Evolutionary conservation across 2,113 vertebrate species (phyloP).

Genomic region (Rhodinocichla rosea): DNA sequence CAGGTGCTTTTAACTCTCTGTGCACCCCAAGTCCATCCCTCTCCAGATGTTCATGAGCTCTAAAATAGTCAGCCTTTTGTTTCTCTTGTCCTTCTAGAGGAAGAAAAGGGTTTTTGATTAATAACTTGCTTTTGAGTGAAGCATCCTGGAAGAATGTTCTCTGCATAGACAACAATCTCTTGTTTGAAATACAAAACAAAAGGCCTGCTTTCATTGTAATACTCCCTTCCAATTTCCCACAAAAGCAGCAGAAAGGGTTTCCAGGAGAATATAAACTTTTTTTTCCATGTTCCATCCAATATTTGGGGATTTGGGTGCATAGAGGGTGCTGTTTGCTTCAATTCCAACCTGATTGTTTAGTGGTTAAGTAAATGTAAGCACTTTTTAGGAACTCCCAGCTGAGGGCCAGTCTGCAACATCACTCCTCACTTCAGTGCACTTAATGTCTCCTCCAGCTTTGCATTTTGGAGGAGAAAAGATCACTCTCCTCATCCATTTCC

Average conservation of each 20-base stretch:
- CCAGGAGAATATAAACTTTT: neutral
- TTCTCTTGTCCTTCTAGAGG: neutral
- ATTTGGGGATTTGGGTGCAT: neutral
- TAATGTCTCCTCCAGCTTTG: neutral
- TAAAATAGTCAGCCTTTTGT: neutral
- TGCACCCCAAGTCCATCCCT: neutral
- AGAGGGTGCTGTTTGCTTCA: neutral
- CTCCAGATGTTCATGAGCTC: neutral
- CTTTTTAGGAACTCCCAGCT: neutral
- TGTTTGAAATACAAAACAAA: neutral
- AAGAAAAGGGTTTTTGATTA: neutral
- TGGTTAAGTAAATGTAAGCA: neutral
- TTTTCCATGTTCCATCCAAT: neutral
- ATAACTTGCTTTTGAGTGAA: neutral
- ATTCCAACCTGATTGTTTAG: neutral
- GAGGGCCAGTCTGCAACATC: neutral
- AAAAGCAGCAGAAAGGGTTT: neutral
- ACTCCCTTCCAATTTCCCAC: neutral
- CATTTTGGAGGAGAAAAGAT: slow-evolving; percentile 7
- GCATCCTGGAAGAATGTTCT: neutral
- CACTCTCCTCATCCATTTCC: neutral
- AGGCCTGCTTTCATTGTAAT: neutral
- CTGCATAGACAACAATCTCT: neutral
- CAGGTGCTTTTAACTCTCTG: neutral
- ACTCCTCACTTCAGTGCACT: neutral